Base-by-base conservation (phyloP, 2,888 invertebrate species). In the Aphrophora alni region DNA sequence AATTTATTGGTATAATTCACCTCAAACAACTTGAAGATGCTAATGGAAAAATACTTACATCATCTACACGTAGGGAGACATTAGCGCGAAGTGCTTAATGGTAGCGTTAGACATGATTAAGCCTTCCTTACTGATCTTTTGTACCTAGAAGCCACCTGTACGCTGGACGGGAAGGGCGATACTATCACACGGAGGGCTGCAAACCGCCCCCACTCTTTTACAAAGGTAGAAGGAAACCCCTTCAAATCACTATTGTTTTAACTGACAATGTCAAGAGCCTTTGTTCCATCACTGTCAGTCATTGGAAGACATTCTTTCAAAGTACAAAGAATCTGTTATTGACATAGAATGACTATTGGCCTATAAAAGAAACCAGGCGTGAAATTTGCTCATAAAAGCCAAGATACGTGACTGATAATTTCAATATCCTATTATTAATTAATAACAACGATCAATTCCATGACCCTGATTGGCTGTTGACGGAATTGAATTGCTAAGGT, bases 61-160 rank as follows among this genome's bases (percentile, higher is more conserved):
- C 59, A 21, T 59, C 5, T 21, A 44, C 44, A 44, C 44, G 44
- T 44, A 44, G 44, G 10, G 1, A 44, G 44, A 44, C 44, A 44
- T 44, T 44, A 44, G 44, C 44, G 44, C 17, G 59, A 21, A 21
- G 59, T 7, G 59, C 21, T 3, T 59, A 59, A 21, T 21, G 59
- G 21, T 59, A 21, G 4, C 59, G 59, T 59, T 59, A 21, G 59
- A 59, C 59, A 8, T 59, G 59, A 59, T 59, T 59, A 21, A 59
- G 59, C 59, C 21, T 3, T 59, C 59, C 59, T 59, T 21, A 21
- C 59, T 21, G 3, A 7, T 59, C 59, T 59, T 44, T 59, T 59
- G 59, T 59, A 59, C 59, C 59, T 59, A 59, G 21, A 59, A 59
- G 59, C 59, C 59, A 59, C 59, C 59, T 59, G 59, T 59, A 59